Conservation (phyloP, 2,113 vertebrate genomes). For the Thunnus maccoyii region DNA sequence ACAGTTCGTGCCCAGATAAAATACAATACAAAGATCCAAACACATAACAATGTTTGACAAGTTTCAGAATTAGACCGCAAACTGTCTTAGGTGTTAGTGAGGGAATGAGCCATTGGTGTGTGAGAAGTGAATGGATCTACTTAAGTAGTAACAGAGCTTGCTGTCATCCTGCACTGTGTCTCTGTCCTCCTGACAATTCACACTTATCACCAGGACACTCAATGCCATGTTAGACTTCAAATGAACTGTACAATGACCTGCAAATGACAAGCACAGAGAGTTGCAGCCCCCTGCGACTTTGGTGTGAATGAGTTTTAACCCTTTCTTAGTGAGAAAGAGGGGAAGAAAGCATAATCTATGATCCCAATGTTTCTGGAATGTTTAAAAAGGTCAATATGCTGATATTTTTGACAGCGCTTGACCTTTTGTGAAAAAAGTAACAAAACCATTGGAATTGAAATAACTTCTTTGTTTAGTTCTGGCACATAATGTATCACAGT, state of each 20-base stretch:
- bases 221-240: slow-evolving; percentile 76
- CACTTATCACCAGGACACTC: slow-evolving; percentile 69
- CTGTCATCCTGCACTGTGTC: slow-evolving; percentile 52
- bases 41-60: not conserved
- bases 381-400: slow-evolving; percentile 92
- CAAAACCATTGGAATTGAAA: slow-evolving; percentile 89
- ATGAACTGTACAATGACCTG: slow-evolving; percentile 82
- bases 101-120: slow-evolving; percentile 36
- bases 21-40: not conserved
- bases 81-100: slow-evolving; percentile 17
- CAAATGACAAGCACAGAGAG: slow-evolving; percentile 76
- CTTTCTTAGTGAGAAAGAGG: slow-evolving; percentile 72
- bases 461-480: slow-evolving; percentile 89
- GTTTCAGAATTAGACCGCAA: not conserved
- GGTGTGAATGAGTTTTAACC: slow-evolving; percentile 85
- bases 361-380: slow-evolving; percentile 88
- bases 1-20: no score
- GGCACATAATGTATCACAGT: slow-evolving; percentile 88
- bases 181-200: slow-evolving; percentile 72
- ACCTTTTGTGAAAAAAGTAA: slow-evolving; percentile 89
- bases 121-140: slow-evolving; percentile 41
- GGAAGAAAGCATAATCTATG: slow-evolving; percentile 84
- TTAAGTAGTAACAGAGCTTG: slow-evolving; percentile 48
- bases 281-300: slow-evolving; percentile 70
- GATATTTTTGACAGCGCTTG: slow-evolving; percentile 89